Evolutionary conservation across 1,140 invertebrate species (phyloP).

Genomic region (Panagrolaimus sp.): DNA sequence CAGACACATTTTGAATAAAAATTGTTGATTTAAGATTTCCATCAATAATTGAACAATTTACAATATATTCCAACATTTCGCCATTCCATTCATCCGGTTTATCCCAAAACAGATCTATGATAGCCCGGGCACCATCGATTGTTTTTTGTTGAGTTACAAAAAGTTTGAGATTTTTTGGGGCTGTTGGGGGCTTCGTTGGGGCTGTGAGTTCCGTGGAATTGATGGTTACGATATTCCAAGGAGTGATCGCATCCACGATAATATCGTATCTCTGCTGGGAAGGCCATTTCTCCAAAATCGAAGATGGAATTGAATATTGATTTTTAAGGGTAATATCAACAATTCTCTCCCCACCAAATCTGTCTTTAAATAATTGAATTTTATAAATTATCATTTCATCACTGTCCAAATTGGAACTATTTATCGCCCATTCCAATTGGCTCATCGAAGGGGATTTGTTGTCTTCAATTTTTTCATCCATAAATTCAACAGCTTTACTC

Average conservation of each 20-base stretch:
- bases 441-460: neutral
- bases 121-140: conserved; percentile 56
- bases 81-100: conserved; percentile 58
- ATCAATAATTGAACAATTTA: conserved; percentile 50
- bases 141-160: conserved; percentile 58
- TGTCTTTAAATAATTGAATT: conserved; percentile 48
- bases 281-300: conserved; percentile 45
- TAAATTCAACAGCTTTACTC: neutral
- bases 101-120: conserved; percentile 58
- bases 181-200: conserved; percentile 53
- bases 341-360: conserved; percentile 46
- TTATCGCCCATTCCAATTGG: conserved; percentile 1
- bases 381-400: conserved; percentile 25
- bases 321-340: conserved; percentile 33
- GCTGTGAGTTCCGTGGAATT: conserved; percentile 52
- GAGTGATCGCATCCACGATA: conserved; percentile 44
- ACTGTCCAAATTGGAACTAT: neutral
- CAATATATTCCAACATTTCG: conserved; percentile 51
- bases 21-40: conserved; percentile 13
- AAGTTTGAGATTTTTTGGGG: conserved; percentile 44
- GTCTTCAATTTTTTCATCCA: too few species aligned
- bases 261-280: conserved; percentile 54
- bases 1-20: conserved; percentile 16
- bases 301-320: conserved; percentile 35
- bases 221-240: conserved; percentile 42